Evolutionary conservation across 2,797 vertebrate genomes (phyloP).

Genomic region (Cryptoblepharus egeriae): DNA sequence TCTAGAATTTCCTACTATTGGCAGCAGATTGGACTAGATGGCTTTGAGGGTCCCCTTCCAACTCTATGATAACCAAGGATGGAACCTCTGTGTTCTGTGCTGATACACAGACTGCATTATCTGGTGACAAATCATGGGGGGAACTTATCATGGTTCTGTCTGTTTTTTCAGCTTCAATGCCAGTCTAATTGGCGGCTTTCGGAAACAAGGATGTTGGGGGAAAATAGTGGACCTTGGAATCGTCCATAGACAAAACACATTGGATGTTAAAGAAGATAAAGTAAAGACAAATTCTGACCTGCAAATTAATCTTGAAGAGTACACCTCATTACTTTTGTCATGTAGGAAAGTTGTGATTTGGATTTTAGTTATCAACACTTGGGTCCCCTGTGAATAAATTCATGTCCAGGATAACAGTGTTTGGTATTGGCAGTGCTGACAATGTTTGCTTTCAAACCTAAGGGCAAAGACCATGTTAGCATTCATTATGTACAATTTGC

Average conservation of each 20-base stretch:
- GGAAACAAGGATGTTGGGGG: background rate
- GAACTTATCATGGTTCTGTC: background rate
- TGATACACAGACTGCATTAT: too few relatives aligned
- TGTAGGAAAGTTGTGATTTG: conserved; percentile 11
- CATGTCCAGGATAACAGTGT: conserved; percentile 21
- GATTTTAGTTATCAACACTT: conserved; percentile 5
- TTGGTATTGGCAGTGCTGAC: conserved; percentile 27
- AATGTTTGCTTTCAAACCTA: background rate
- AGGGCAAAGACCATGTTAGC: conserved; percentile 27
- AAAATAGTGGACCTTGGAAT: background rate
- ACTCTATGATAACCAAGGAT: background rate
- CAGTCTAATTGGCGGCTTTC: background rate
- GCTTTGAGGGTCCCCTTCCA: too few relatives aligned
- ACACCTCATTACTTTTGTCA: background rate
- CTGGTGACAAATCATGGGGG: background rate
- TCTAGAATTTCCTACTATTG: too few relatives aligned
- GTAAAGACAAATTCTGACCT: background rate
- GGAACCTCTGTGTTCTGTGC: background rate
- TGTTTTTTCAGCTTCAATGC: background rate
- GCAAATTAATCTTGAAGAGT: background rate
- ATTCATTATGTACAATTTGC: conserved; percentile 39
- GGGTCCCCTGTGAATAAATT: conserved; percentile 17
- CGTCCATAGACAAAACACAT: background rate
- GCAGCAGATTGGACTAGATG: too few relatives aligned
- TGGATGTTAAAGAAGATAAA: background rate